Conservation (phyloP, 2,797 vertebrate genomes). For the Melanitta fusca region DNA sequence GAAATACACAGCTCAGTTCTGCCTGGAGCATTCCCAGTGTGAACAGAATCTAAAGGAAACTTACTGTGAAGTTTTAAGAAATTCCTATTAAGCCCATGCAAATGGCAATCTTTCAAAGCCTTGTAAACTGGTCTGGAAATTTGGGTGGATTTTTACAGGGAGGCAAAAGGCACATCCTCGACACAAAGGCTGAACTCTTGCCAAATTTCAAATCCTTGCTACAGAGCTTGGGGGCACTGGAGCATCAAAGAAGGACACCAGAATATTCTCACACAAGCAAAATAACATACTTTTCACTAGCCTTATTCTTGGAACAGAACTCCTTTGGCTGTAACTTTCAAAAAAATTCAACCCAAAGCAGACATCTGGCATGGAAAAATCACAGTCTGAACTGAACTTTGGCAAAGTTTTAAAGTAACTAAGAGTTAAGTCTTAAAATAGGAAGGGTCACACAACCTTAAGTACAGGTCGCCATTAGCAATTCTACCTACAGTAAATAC, state of each 20-base stretch:
- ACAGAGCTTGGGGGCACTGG: constrained; percentile 64
- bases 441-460: background rate
- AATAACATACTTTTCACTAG: constrained; percentile 44
- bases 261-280: constrained; percentile 65
- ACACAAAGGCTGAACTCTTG: constrained; percentile 65
- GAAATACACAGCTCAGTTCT: constrained; percentile 41
- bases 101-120: constrained; percentile 70
- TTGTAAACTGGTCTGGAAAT: constrained; percentile 66
- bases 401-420: background rate
- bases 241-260: constrained; percentile 59
- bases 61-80: constrained; percentile 69
- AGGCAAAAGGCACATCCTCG: constrained; percentile 59
- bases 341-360: constrained; percentile 31
- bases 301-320: constrained; percentile 51
- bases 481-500: background rate
- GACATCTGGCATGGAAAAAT: constrained; percentile 35
- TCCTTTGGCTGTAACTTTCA: constrained; percentile 4
- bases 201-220: constrained; percentile 67
- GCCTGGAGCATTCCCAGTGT: constrained; percentile 62
- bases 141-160: constrained; percentile 67
- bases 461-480: background rate
- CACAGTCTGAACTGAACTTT: background rate
- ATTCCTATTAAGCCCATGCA: constrained; percentile 59
- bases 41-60: constrained; percentile 70
- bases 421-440: constrained; percentile 23